Evolutionary conservation across 2,113 vertebrate species (phyloP), one percentile per base, ranked within the genome.

Genomic region (Euleptes europaea): DNA sequence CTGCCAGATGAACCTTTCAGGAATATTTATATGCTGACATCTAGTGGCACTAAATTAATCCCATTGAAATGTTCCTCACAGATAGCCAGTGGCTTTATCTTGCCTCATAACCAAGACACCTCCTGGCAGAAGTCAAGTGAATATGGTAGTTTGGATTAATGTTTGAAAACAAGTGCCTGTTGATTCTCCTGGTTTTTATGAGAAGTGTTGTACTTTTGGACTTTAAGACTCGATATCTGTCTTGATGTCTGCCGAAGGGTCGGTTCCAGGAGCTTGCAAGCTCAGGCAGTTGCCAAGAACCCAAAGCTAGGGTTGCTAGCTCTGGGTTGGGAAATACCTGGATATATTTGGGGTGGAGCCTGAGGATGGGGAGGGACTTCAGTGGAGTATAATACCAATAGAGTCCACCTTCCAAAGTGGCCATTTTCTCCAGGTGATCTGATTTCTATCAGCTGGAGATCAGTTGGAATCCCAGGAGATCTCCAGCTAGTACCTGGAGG

Each of bases 21-120:
- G 65, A 80, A 72, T 94, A 93, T 85, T 94, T 94, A 86, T 8
- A 86, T 84, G 86, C 86, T 94, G 92, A 94, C 91, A 94, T 69
- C 92, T 93, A 92, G 91, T 93, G 88, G 91, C 11, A 77, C 83
- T 90, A 77, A 87, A 83, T 89, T 86, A 83, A 72, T 63, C 38
- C 87, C 54, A 33, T 49, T 57, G 28, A 73, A 89, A 89, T 77
- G 2, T 47, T 89, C 4, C 38, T 83, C 74, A 12, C 28, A 47
- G 44, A n/a, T 75, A 83, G 23, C 21, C 38, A 75, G n/a, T 21
- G 14, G 69, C 57, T 0, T 1, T 6, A 63, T 82, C 42, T 63
- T 65, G 23, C 65, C 2, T 35, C 28, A 2, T 72, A 42, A 73
- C 51, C 38, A 44, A 69, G 13, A 26, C 3, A 33, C 40, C 65